Percentiles rank a stretch among this genome's conserved stretches.
Conservation (phyloP, 2,888 invertebrate species). For the Chaitophorus viminalis region DNA sequence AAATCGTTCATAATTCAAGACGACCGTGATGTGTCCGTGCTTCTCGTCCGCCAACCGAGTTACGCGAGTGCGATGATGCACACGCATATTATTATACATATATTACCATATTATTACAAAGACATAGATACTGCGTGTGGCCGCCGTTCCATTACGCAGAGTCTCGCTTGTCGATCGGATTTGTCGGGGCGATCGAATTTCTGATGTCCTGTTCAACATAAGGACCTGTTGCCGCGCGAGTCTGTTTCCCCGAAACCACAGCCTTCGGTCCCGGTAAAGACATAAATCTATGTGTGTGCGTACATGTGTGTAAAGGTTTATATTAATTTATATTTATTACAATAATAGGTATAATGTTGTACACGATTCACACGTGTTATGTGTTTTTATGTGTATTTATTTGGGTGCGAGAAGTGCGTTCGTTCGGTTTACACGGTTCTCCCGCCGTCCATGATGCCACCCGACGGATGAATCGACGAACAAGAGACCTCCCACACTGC, state of each 20-base stretch:
- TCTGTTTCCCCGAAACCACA: slow-evolving; percentile 23
- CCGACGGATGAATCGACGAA: background rate
- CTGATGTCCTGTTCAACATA: slow-evolving; percentile 28
- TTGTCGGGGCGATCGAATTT: slow-evolving; percentile 51
- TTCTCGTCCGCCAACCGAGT: slow-evolving; percentile 10
- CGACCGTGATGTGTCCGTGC: too few relatives aligned
- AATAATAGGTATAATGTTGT: too few relatives aligned
- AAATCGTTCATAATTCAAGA: too few relatives aligned
- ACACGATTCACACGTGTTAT: background rate
- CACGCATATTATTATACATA: background rate
- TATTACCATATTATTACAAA: too few relatives aligned
- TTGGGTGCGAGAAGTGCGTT: background rate
- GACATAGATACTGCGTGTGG: background rate
- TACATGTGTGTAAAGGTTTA: background rate
- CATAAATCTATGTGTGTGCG: background rate
- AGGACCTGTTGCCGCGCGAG: background rate
- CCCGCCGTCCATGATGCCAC: too few relatives aligned
- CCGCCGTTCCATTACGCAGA: slow-evolving; percentile 1
- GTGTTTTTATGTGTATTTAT: too few relatives aligned
- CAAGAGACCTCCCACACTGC: slow-evolving; percentile 43
- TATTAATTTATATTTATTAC: background rate
- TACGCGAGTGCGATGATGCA: slow-evolving; percentile 16
- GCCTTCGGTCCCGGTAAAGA: background rate
- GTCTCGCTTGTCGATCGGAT: slow-evolving; percentile 10
- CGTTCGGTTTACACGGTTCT: slow-evolving; percentile 33